Conservation (phyloP, 2,888 invertebrate species). For the Pyrocoelia pectoralis region DNA sequence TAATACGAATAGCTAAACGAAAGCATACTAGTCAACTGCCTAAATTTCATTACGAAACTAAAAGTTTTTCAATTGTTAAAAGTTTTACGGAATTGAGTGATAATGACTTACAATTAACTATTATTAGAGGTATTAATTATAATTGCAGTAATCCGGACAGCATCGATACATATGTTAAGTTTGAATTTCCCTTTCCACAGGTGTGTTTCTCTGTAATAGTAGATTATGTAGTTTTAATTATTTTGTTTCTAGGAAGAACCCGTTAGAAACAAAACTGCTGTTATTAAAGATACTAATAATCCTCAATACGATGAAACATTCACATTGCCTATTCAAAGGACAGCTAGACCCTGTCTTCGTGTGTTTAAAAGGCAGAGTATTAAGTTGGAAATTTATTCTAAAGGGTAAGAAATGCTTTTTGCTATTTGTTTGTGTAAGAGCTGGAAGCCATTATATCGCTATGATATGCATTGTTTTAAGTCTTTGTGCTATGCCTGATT, state of each 20-base stretch:
- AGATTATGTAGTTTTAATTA: background rate
- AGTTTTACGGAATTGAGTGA: slow-evolving; percentile 94
- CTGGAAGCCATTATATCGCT: too few species aligned
- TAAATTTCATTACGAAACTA: slow-evolving; percentile 92
- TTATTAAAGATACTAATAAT: slow-evolving; percentile 85
- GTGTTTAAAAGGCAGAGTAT: slow-evolving; percentile 88
- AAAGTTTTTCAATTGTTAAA: slow-evolving; percentile 89
- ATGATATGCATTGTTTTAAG: too few species aligned
- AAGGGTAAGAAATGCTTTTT: slow-evolving; percentile 74
- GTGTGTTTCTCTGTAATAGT: slow-evolving; percentile 60
- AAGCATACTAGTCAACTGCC: slow-evolving; percentile 69
- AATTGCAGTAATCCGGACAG: slow-evolving; percentile 85
- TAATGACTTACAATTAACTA: slow-evolving; percentile 86
- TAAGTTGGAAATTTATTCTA: slow-evolving; percentile 91
- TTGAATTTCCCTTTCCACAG: slow-evolving; percentile 90
- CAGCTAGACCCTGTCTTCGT: slow-evolving; percentile 80
- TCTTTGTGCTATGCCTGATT: too few species aligned
- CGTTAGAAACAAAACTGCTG: slow-evolving; percentile 76
- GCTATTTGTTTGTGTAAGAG: background rate
- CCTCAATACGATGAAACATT: slow-evolving; percentile 88
- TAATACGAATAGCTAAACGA: slow-evolving; percentile 71
- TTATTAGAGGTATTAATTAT: slow-evolving; percentile 88
- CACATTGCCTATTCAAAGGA: slow-evolving; percentile 80
- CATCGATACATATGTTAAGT: slow-evolving; percentile 91
- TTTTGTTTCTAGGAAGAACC: slow-evolving; percentile 70